Percentiles rank a stretch among this genome's conserved stretches.
phyloP scores from a whole-genome alignment of 2,888 invertebrate species.

The Dimorphilus gyrociliatus region DNA sequence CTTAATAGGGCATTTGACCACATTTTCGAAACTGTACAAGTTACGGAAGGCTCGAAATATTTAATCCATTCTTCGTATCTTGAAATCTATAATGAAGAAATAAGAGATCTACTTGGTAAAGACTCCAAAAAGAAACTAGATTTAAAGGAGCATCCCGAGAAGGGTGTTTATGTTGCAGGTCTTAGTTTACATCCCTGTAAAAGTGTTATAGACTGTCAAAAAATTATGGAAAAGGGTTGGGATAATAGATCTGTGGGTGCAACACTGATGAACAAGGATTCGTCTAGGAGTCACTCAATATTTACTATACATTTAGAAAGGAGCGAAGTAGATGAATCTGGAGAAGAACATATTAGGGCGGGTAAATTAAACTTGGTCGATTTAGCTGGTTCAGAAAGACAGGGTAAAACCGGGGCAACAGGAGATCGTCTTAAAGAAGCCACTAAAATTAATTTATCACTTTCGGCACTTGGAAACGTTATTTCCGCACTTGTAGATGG shows the following conservation, averaged over 20 bases:
- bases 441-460: slow-evolving; percentile 68
- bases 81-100: slow-evolving; percentile 69
- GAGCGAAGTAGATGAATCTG: slow-evolving; percentile 44
- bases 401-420: slow-evolving; percentile 64
- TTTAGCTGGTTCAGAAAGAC: slow-evolving; percentile 71
- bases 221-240: slow-evolving; percentile 57
- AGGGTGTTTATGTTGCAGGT: slow-evolving; percentile 50
- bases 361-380: slow-evolving; percentile 73
- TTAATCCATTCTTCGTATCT: slow-evolving; percentile 60
- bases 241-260: slow-evolving; percentile 63
- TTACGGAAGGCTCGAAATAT: slow-evolving; percentile 50
- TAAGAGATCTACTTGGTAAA: slow-evolving; percentile 50
- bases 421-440: slow-evolving; percentile 72
- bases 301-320: slow-evolving; percentile 70
- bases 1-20: slow-evolving; percentile 57
- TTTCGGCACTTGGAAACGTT: slow-evolving; percentile 72
- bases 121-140: slow-evolving; percentile 46
- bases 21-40: slow-evolving; percentile 51
- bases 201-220: slow-evolving; percentile 57
- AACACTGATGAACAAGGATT: slow-evolving; percentile 70
- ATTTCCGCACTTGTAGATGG: slow-evolving; percentile 70
- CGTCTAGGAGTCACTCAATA: slow-evolving; percentile 68
- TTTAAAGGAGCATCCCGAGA: slow-evolving; percentile 50
- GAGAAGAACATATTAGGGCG: slow-evolving; percentile 45
- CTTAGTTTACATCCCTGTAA: slow-evolving; percentile 60